Conservation (phyloP, 2,113 vertebrate genomes). For the Gasterosteus nipponicus region DNA sequence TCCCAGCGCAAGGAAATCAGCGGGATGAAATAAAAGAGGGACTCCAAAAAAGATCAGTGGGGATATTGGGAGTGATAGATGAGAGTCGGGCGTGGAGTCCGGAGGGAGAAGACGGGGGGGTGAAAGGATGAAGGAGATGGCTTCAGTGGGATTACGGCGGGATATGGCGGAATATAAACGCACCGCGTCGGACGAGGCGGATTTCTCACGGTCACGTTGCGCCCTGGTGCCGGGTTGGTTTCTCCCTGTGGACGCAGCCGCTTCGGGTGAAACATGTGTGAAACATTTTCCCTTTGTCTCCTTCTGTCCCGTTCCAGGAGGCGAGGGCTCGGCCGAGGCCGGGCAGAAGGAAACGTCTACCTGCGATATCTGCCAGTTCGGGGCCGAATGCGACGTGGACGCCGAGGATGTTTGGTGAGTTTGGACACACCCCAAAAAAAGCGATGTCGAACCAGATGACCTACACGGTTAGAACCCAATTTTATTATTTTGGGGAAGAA, state of each 20-base stretch:
- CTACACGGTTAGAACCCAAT: no score
- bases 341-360: constrained; percentile 97
- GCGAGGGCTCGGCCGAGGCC: constrained; percentile 95
- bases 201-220: constrained; percentile 33
- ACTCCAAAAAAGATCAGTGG: constrained; percentile 74
- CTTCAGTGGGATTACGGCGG: constrained; percentile 35
- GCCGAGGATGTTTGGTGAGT: constrained; percentile 98
- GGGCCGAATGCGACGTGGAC: constrained; percentile 98
- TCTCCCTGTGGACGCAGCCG: neutral
- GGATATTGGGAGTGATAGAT: constrained; percentile 75
- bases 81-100: constrained; percentile 40
- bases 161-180: constrained; percentile 52
- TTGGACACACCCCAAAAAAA: neutral
- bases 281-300: constrained; percentile 1
- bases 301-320: constrained; percentile 81
- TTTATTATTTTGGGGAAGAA: neutral
- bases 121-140: constrained; percentile 51
- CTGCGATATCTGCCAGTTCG: constrained; percentile 99
- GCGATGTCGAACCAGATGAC: neutral
- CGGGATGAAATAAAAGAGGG: constrained; percentile 75
- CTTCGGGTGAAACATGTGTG: neutral
- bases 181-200: constrained; percentile 17
- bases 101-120: neutral
- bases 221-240: constrained; percentile 3
- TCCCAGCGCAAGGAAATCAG: constrained; percentile 68